Base-by-base conservation (phyloP, 2,888 invertebrate genomes). In the Chymomyza fuscimana region DNA sequence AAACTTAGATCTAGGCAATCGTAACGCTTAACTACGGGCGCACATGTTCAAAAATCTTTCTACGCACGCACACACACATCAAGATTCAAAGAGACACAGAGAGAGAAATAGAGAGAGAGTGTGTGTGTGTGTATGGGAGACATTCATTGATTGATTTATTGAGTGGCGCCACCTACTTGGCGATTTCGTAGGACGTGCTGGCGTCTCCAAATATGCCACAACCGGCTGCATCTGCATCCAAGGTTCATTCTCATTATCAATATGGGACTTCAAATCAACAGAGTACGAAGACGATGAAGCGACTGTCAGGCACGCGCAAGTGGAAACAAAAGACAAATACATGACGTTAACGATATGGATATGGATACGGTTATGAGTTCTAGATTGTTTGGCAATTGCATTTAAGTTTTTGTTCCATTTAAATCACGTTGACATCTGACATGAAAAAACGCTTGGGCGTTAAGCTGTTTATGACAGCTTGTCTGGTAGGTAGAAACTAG, bases 151-250 rank as follows among this genome's bases (percentile, higher is more conserved):
- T 50, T n/a, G 52, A 29, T 40, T 63, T 15, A 67, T 66, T 62
- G 65, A 67, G 77, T 70, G 81, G 79, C 86, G 86, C 83, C 90
- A 92, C 92, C 88, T 92, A 92, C 92, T 92, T 92, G 92, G 91
- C 80, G 90, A 86, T 90, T 91, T 91, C 66, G 91, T 91, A 79
- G 92, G 90, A 85, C 91, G 91, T 89, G 91, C 91, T 86, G 91
- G 89, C 81, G 90, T 89, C 89, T 92, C 92, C 91, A 91, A 88
- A 82, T 91, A 91, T 78, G 91, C 90, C 82, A 91, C 89, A 80
- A 91, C 89, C 76, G 91, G 90, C 81, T 89, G 90, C 86, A 91
- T 91, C 81, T 89, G 90, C 86, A 91, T 91, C 90, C 91, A 89
- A 74, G 91, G 88, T 79, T 86, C 88, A 72, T 86, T 76, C 64